Evolutionary conservation across 2,113 vertebrate species (phyloP), one percentile per base, ranked within the genome.

Genomic region (Taurulus bubalis): DNA sequence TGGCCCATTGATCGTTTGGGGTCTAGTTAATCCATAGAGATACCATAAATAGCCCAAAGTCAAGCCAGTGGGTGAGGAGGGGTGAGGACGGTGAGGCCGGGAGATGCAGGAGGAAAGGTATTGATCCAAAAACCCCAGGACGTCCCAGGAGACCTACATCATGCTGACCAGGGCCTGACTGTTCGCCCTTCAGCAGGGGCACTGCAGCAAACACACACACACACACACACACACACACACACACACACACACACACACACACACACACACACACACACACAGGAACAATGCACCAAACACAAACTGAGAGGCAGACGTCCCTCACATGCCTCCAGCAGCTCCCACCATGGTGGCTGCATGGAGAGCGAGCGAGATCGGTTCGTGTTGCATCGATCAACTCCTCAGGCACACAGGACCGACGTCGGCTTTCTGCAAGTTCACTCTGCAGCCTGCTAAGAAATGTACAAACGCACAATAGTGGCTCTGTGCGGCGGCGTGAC

Each of bases 31-130:
- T 93, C 92, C 82, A 90, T 80, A 80, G 72, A 77, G 88, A 89
- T 77, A n/a, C 91, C 85, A 89, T 86, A 90, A 93, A 94, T 93
- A 93, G 91, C 85, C 68, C 90, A 92, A 92, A 91, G 90, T 93
- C 90, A 88, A 90, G 83, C 71, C 75, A 62, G 40, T 47, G 77
- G 67, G 80, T 70, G 82, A 74, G 82, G 81, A 74, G 78, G 79
- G 80, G 76, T 47, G 87, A 80, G 83, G 76, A 82, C 77, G 74
- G 74, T 22, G 72, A 82, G 80, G 83, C 67, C 40, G 71, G 87
- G 83, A 84, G 86, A 77, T 85, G 88, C 80, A 87, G 66, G 66
- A 85, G 87, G 58, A 86, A 74, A 67, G 9, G 71, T 88, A 93
- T 93, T 80, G 90, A 93, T 93, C 90, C 73, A 42, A 76, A 87